Base-by-base conservation (phyloP, 2,113 vertebrate genomes). In the Cryptotis parvus region DNA sequence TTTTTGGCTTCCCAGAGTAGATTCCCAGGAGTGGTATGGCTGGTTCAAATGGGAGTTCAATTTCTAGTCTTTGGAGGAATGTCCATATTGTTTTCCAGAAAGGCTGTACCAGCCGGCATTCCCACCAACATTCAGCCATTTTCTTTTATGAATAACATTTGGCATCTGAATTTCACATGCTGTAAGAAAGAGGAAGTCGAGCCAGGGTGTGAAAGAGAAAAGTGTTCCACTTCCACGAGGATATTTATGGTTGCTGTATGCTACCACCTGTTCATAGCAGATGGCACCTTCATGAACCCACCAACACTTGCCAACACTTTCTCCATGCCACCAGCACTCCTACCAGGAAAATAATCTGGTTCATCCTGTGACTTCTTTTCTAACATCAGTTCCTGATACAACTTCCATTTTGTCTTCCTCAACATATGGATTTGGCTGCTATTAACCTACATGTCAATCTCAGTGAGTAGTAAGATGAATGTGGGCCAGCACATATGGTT, bases 201-300 rank as follows among this genome's bases (percentile, higher is more conserved):
- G 16, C 4, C 37, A 49, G 9, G n/a, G 31, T 65, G 22, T 4
- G 37, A 18, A 11, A 4, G 26, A 18, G 10, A 31, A 6, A 2
- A 0, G 9, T 29, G 65, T 65, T 9, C 31, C 52, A 33, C 74
- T 80, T 85, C 33, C 52, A 77, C 8, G 33, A 68, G 43, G 29
- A 39, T 84, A 84, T 83, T 74, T 58, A 18, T 11, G 9, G 1
- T 3, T 9, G 14, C 52, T 72, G 33, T 41, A 61, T 89, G 29
- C 24, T 33, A 89, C 77, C 90, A 72, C 75, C 80, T 89, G 90
- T 63, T 92, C 69, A 33, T 11, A 77, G 80, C 81, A 95, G 77
- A 89, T 92, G 90, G 68, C 9, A 2, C 72, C 31, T n/a, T 86
- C 84, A 43, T 90, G 88, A 68, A 89, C 75, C 29, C 4, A 2